Base-by-base conservation (phyloP, 2,888 invertebrate genomes). In the Nebria salina region DNA sequence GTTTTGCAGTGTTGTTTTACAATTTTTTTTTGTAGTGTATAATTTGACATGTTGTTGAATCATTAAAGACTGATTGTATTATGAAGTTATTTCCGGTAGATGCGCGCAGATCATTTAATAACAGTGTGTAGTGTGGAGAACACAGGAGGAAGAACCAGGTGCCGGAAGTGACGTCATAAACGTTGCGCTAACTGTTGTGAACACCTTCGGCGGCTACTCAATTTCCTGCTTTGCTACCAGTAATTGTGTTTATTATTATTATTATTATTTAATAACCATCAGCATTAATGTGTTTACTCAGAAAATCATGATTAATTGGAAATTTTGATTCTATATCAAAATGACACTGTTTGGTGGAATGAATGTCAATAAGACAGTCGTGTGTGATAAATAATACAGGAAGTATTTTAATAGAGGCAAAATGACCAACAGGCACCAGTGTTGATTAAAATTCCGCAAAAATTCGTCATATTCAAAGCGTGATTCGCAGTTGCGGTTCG, bases 111-210 rank as follows among this genome's bases (percentile, higher is more conserved):
- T 54, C 54, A 54, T 54, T 54, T 54, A 54, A 54, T 54, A 54
- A 54, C 54, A 20, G 20, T 8, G 54, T 13, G 8, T 54, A 54
- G 54, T 54, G 54, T 54, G 3, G 54, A 54, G 54, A 54, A 54
- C 7, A 54, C 54, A 54, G 54, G 13, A 54, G 54, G 54, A 54
- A 54, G 54, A 54, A 54, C 54, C 54, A 54, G 54, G 54, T 54
- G 54, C 54, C 54, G 54, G 54, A 54, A 54, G 54, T 54, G 54
- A 54, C 54, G 54, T 54, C 54, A 54, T 54, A 54, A 54, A 54
- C 54, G 54, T 54, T 13, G 54, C 8, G 54, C 7, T 54, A 54
- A 54, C 54, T 54, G 34, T 34, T 34, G 54, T 13, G 54, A 54
- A 54, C 54, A 54, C 54, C 54, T 54, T 54, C 54, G 54, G 54